Conservation (phyloP, 2,113 vertebrate species). For the Colius striatus region DNA sequence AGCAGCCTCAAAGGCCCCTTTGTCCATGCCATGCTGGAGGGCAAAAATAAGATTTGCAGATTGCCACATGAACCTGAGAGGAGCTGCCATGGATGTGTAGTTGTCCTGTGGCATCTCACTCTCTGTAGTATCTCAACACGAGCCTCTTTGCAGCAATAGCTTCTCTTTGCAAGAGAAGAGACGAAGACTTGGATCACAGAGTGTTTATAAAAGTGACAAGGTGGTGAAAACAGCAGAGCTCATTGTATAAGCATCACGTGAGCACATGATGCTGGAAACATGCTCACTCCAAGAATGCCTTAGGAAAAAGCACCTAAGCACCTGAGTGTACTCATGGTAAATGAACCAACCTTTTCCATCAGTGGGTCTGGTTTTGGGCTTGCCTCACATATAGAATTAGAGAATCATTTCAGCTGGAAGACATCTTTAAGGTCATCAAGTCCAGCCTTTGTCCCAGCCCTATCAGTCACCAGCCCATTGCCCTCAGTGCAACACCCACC, state of each 20-base stretch:
- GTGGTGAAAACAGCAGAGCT: background rate
- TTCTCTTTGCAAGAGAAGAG: background rate
- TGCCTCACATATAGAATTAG: background rate
- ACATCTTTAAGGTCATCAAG: too few species aligned
- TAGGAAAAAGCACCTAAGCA: background rate
- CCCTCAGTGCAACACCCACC: too few species aligned
- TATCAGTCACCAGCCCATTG: too few species aligned
- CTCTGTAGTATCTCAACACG: background rate
- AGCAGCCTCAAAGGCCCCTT: background rate
- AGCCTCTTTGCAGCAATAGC: background rate
- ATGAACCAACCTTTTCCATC: background rate
- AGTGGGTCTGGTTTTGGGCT: background rate
- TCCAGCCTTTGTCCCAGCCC: too few species aligned
- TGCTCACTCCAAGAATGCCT: background rate
- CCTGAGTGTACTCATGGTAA: accelerated
- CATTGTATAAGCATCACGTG: background rate
- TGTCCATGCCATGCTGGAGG: accelerated
- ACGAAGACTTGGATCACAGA: background rate
- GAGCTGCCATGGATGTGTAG: background rate
- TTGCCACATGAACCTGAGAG: background rate
- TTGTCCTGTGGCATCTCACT: background rate
- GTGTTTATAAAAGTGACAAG: background rate
- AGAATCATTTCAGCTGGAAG: too few species aligned
- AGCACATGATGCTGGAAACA: background rate
- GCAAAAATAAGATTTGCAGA: background rate